Evolutionary conservation across 1,140 invertebrate species (phyloP).

Genomic region (Ostrea edulis): DNA sequence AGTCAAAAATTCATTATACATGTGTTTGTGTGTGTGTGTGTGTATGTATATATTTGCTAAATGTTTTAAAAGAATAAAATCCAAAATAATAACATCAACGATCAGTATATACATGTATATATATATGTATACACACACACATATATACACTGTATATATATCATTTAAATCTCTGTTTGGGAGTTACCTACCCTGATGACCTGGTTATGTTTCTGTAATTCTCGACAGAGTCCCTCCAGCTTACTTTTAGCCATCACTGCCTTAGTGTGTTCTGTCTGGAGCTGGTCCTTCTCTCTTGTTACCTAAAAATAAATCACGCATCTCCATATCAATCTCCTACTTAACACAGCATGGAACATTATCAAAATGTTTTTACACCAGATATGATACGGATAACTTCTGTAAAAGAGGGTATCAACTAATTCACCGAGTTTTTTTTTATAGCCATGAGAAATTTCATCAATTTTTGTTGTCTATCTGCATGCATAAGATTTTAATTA

Average conservation of each 20-base stretch:
- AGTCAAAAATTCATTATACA: too few relatives aligned
- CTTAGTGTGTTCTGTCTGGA: slow-evolving; percentile 91
- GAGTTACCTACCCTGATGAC: slow-evolving; percentile 85
- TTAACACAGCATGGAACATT: neutral
- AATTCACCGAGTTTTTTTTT: too few relatives aligned
- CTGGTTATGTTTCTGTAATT: slow-evolving; percentile 94
- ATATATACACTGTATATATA: too few relatives aligned
- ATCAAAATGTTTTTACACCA: neutral
- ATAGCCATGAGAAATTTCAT: too few relatives aligned
- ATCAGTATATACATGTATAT: too few relatives aligned
- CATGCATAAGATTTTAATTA: too few relatives aligned
- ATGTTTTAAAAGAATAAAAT: too few relatives aligned
- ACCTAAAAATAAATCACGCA: slow-evolving; percentile 73
- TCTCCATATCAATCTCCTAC: neutral
- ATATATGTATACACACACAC: too few relatives aligned
- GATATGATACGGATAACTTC: neutral
- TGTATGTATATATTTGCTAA: too few relatives aligned
- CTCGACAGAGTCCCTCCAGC: slow-evolving; percentile 92
- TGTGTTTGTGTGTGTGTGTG: too few relatives aligned
- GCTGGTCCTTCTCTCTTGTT: slow-evolving; percentile 89
- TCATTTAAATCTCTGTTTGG: neutral
- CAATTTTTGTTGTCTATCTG: too few relatives aligned
- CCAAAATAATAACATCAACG: too few relatives aligned
- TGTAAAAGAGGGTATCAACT: neutral
- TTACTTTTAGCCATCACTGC: slow-evolving; percentile 89